Conservation (phyloP, 2,888 invertebrate genomes). For the Selenia dentaria region DNA sequence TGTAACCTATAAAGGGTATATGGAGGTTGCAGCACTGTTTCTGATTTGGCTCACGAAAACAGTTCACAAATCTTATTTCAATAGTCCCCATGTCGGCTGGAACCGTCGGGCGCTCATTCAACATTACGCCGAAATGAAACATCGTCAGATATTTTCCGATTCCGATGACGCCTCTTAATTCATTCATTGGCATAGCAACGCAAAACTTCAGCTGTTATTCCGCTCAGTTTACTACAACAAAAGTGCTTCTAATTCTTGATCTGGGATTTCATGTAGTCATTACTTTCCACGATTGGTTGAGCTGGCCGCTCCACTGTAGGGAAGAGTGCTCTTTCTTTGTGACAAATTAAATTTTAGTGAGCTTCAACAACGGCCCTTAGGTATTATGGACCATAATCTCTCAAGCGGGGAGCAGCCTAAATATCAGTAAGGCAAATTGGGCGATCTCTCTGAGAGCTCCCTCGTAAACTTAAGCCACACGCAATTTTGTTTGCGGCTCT, state of each 20-base stretch:
- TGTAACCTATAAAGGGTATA: constrained; percentile 72
- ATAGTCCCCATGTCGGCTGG: constrained; percentile 43
- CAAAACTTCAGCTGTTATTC: constrained; percentile 74
- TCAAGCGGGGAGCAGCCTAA: constrained; percentile 46
- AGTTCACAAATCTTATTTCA: constrained; percentile 52
- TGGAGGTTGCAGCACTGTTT: constrained; percentile 65
- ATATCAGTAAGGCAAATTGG: constrained; percentile 55
- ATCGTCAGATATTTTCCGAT: constrained; percentile 62
- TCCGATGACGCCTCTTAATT: constrained; percentile 74
- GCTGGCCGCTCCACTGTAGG: constrained; percentile 42
- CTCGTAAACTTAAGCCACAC: constrained; percentile 50
- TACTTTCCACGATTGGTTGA: constrained; percentile 67
- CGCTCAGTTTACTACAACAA: constrained; percentile 75
- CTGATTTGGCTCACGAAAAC: constrained; percentile 56
- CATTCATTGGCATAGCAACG: constrained; percentile 75
- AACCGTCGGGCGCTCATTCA: constrained; percentile 37
- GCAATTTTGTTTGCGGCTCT: constrained; percentile 35
- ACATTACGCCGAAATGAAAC: constrained; percentile 57
- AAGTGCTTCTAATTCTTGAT: constrained; percentile 75
- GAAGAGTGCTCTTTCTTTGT: constrained; percentile 48
- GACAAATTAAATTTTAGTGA: constrained; percentile 65
- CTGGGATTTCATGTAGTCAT: constrained; percentile 74
- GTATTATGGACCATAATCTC: constrained; percentile 56
- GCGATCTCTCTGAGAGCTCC: constrained; percentile 48
- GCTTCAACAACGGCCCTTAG: constrained; percentile 54